Conservation (phyloP, 2,113 vertebrate species). For the Otocyon megalotis region DNA sequence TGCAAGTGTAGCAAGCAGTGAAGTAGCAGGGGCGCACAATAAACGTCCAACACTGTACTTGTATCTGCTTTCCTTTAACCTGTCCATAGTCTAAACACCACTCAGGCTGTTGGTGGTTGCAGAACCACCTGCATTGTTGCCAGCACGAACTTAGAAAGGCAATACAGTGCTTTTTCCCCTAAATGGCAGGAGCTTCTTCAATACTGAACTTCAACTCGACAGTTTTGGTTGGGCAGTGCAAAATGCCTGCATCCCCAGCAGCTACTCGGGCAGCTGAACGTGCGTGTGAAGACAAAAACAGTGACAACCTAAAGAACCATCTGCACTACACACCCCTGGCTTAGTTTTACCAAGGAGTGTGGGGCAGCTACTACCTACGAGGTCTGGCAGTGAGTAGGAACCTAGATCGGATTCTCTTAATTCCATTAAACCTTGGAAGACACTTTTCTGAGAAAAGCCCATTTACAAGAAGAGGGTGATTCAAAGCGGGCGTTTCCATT, state of each 20-base stretch:
- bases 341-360: not conserved
- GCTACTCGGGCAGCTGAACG: not conserved
- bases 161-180: not conserved
- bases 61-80: not conserved
- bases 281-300: not conserved
- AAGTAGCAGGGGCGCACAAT: not conserved
- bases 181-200: not conserved
- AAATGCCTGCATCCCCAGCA: not conserved
- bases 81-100: not conserved
- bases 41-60: not conserved
- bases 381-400: not conserved
- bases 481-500: not conserved
- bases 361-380: not conserved
- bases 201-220: not conserved
- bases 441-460: slow-evolving; percentile 23
- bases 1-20: not conserved
- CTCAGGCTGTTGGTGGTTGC: not conserved
- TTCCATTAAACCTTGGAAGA: not conserved
- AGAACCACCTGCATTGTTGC: not conserved
- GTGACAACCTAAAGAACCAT: not conserved
- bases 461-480: slow-evolving; percentile 4
- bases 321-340: not conserved
- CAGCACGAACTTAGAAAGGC: not conserved
- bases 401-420: not conserved
- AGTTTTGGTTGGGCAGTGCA: not conserved